Evolutionary conservation across 2,797 vertebrate genomes (phyloP).

Genomic region (Percopsis omiscomaycus): DNA sequence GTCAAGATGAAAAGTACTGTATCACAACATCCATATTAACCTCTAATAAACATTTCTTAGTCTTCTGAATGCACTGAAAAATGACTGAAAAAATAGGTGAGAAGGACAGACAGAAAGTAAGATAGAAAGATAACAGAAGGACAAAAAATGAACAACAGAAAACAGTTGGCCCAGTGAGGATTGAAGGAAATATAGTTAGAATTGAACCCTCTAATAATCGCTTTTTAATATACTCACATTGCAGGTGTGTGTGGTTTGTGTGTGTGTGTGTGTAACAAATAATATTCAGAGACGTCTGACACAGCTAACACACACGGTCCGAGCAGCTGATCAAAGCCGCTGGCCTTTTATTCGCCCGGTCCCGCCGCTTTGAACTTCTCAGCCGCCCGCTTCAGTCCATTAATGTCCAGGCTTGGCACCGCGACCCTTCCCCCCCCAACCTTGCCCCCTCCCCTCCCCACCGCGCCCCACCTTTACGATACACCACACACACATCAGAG

Average conservation of each 20-base stretch:
- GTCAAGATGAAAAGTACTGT: conserved; percentile 12
- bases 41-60: neutral
- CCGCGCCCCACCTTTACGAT: conserved; percentile 67
- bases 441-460: conserved; percentile 15
- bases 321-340: conserved; percentile 58
- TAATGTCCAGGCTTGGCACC: conserved; percentile 65
- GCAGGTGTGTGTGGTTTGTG: conserved; percentile 9
- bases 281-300: conserved; percentile 54
- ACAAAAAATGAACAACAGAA: neutral
- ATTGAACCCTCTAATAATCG: conserved; percentile 1
- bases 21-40: neutral
- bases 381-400: conserved; percentile 70
- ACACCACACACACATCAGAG: conserved; percentile 80
- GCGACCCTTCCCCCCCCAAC: conserved; percentile 34
- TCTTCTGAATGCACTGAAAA: conserved; percentile 3
- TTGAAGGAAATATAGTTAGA: neutral
- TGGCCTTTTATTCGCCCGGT: conserved; percentile 28
- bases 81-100: neutral
- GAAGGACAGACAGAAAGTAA: conserved; percentile 10
- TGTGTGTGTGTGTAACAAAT: conserved; percentile 39
- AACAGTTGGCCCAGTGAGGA: neutral
- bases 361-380: conserved; percentile 68
- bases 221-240: neutral
- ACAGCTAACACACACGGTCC: conserved; percentile 31
- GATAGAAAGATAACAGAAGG: neutral